These are phyloP conservation scores for Cosmorhoe ocellata DNA, from an alignment of 2,888 invertebrate species.

Conservation along the genomic window DNA sequence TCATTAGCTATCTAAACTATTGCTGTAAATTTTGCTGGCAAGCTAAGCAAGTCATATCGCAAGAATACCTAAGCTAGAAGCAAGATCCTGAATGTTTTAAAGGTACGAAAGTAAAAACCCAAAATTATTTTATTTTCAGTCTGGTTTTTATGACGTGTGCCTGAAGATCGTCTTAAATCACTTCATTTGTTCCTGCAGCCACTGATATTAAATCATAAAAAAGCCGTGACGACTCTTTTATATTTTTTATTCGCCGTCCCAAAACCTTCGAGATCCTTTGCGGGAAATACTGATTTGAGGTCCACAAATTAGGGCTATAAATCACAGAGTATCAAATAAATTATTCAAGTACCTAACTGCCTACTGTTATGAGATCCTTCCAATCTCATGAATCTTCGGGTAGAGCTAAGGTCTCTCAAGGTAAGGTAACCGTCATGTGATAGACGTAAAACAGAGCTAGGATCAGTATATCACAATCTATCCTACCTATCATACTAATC, in stretches of 20 bases:
- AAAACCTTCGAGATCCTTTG: slow-evolving; percentile 13
- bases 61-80: no score
- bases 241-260: slow-evolving; percentile 19
- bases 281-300: slow-evolving; percentile 24
- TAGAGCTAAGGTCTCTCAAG: background rate
- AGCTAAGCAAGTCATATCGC: no score
- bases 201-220: slow-evolving; percentile 19
- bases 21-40: no score
- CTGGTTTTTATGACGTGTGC: no score
- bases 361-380: slow-evolving; percentile 25
- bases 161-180: background rate
- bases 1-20: no score
- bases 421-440: background rate
- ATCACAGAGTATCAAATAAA: slow-evolving; percentile 35
- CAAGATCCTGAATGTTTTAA: no score
- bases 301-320: slow-evolving; percentile 34
- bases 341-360: slow-evolving; percentile 34
- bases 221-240: slow-evolving; percentile 6
- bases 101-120: no score
- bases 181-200: slow-evolving; percentile 3
- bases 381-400: slow-evolving; percentile 21
- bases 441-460: no score
- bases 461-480: no score
- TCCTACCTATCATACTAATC: no score
- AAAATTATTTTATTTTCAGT: no score